Percentiles rank a stretch among this genome's conserved stretches.
Evolutionary conservation across 1,140 invertebrate species (phyloP).

Genomic region (Physella acuta): DNA sequence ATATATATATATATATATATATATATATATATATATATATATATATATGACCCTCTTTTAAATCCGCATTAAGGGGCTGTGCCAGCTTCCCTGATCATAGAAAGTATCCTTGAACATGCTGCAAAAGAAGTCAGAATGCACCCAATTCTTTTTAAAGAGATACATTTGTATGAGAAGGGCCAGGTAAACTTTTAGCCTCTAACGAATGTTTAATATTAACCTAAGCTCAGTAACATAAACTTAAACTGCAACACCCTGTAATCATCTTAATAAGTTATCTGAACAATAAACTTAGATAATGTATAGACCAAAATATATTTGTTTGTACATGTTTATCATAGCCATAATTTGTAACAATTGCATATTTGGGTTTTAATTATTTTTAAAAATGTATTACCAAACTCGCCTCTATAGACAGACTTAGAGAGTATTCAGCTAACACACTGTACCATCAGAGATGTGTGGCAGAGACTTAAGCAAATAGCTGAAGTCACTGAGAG

Average conservation of each 20-base stretch:
- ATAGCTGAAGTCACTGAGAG: conserved; percentile 31
- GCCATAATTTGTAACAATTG: too few species aligned
- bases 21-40: too few species aligned
- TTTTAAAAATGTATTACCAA: too few species aligned
- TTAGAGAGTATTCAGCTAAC: conserved; percentile 17
- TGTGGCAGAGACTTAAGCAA: conserved; percentile 35
- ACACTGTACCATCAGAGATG: conserved; percentile 30
- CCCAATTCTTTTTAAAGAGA: conserved; percentile 32
- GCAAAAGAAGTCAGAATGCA: conserved; percentile 23
- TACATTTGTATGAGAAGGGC: conserved; percentile 37
- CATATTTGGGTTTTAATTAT: too few species aligned
- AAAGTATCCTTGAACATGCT: conserved; percentile 35
- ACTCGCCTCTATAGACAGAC: conserved; percentile 22
- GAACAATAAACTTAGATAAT: background rate
- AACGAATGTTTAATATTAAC: too few species aligned
- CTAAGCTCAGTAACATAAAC: too few species aligned
- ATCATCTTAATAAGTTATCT: too few species aligned
- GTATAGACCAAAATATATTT: background rate
- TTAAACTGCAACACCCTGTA: too few species aligned
- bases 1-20: too few species aligned
- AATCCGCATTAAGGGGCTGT: too few species aligned
- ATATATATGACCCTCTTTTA: too few species aligned
- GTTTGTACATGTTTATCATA: background rate
- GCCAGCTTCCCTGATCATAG: conserved; percentile 32
- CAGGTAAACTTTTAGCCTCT: conserved; percentile 31